A percentile compares a stretch with the other conserved stretches of the same genome.
Evolutionary conservation across 2,113 vertebrate species (phyloP).

Genomic region (Larimichthys crocea): DNA sequence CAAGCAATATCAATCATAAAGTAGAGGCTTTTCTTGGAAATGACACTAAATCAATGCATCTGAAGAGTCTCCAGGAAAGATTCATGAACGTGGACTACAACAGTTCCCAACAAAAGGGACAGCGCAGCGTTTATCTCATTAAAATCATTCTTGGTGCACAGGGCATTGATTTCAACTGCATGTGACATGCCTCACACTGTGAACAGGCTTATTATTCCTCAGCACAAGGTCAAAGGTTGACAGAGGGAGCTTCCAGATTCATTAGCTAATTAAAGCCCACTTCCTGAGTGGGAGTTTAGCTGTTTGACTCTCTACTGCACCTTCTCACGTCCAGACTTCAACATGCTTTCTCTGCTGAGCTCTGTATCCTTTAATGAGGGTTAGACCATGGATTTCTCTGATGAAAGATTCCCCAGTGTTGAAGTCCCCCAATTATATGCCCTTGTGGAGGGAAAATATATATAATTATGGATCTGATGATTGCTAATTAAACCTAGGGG

Average conservation of each 20-base stretch:
- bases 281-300: conserved; percentile 58
- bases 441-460: conserved; percentile 73
- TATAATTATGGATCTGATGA: conserved; percentile 80
- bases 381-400: conserved; percentile 58
- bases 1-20: conserved; percentile 41
- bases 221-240: conserved; percentile 68
- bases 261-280: conserved; percentile 74
- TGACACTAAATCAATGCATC: conserved; percentile 50
- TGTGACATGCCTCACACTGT: conserved; percentile 49
- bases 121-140: conserved; percentile 58
- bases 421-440: conserved; percentile 75
- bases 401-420: conserved; percentile 63
- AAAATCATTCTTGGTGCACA: conserved; percentile 44
- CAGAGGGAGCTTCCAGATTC: conserved; percentile 61
- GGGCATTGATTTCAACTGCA: conserved; percentile 64
- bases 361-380: conserved; percentile 76
- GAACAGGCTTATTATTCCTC: conserved; percentile 56
- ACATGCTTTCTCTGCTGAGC: conserved; percentile 37
- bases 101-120: conserved; percentile 23
- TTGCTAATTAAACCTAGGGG: conserved; percentile 81
- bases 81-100: conserved; percentile 32
- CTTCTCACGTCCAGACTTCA: conserved; percentile 49
- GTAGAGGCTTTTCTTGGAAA: conserved; percentile 10
- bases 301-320: conserved; percentile 42
- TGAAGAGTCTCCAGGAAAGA: conserved; percentile 35